Evolutionary conservation across 2,888 invertebrate species (phyloP).

Genomic region (Stenotaenia linearis): DNA sequence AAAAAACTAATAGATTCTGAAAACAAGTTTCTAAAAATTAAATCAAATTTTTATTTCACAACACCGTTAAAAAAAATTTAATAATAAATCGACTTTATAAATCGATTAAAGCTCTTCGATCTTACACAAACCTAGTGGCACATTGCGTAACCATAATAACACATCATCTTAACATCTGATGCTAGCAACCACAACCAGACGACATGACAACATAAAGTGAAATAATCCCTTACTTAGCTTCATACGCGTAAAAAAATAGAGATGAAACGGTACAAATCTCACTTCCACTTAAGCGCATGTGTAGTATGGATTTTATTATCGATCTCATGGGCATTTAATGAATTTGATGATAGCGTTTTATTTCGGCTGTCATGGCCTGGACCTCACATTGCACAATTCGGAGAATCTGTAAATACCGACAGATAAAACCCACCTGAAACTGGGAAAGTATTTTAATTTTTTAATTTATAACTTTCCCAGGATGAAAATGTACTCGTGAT

Average conservation of each 20-base stretch:
- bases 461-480: neutral
- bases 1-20: too few species aligned
- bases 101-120: too few species aligned
- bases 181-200: neutral
- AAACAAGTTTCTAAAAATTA: too few species aligned
- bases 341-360: conserved; percentile 73
- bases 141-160: neutral
- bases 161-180: neutral
- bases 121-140: neutral
- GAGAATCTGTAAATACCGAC: neutral
- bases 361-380: conserved; percentile 76
- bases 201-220: neutral
- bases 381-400: conserved; percentile 39
- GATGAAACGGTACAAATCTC: neutral
- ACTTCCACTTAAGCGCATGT: neutral
- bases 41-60: too few species aligned
- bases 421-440: neutral
- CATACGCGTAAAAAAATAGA: neutral
- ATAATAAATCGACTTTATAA: too few species aligned
- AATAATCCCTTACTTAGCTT: neutral
- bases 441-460: neutral
- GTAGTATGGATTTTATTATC: neutral
- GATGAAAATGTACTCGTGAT: neutral
- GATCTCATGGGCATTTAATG: conserved; percentile 46
- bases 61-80: too few species aligned